phyloP scores from a whole-genome alignment of 2,113 vertebrate species.

The Neofelis nebulosa region DNA sequence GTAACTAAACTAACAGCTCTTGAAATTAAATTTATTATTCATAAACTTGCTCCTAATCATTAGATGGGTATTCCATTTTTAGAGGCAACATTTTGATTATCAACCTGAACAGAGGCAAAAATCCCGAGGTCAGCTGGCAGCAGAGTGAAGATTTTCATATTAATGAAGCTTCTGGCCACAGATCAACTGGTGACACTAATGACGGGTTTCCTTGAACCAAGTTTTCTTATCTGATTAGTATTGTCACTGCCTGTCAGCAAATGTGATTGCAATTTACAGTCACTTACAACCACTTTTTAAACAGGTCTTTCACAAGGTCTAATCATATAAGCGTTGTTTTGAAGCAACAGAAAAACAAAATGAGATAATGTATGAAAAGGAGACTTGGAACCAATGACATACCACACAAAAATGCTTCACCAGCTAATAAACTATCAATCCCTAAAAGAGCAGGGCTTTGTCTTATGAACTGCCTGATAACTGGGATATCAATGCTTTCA shows the following conservation, averaged over 20 bases:
- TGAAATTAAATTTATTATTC: conserved; percentile 17
- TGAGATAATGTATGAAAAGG: not conserved
- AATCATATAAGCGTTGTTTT: not conserved
- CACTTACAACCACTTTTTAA: not conserved
- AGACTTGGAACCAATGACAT: not conserved
- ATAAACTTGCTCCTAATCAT: not conserved
- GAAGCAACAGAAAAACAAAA: not conserved
- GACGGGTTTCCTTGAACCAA: not conserved
- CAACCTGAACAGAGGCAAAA: not conserved
- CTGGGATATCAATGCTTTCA: not conserved
- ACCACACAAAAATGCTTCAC: not conserved
- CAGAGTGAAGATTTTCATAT: not conserved
- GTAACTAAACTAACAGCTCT: not conserved
- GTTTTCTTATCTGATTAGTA: not conserved
- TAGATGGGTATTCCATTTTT: not conserved
- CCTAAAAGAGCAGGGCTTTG: not conserved
- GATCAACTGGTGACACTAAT: not conserved
- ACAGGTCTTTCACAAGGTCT: not conserved
- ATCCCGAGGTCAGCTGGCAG: not conserved
- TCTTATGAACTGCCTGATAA: not conserved
- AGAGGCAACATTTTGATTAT: not conserved
- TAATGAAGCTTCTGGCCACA: conserved; percentile 6
- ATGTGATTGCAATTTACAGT: not conserved
- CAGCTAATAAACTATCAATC: not conserved
- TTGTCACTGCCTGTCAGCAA: not conserved